These are phyloP conservation scores for Xanthostigma xanthostigma DNA, from an alignment of 2,888 invertebrate species.

Conservation along the genomic window DNA sequence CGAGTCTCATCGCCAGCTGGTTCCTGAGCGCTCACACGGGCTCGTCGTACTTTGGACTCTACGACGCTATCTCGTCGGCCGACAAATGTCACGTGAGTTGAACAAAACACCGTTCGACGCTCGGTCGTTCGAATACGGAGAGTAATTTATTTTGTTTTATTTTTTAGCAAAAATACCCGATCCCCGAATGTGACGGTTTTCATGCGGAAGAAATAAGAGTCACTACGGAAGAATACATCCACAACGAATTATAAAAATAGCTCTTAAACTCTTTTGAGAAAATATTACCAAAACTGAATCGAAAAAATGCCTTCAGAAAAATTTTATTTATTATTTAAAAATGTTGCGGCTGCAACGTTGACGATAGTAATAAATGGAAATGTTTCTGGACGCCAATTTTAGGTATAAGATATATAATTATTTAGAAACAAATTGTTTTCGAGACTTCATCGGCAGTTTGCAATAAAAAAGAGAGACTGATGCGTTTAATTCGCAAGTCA, in stretches of 20 bases:
- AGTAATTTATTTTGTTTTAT: conserved; percentile 14
- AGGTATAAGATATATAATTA: too few species aligned
- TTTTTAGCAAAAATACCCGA: conserved; percentile 48
- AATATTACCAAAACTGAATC: too few species aligned
- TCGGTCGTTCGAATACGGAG: conserved; percentile 8
- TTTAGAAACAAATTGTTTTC: too few species aligned
- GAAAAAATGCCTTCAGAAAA: too few species aligned
- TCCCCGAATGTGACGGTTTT: conserved; percentile 55
- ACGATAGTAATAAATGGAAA: too few species aligned
- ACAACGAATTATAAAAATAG: conserved; percentile 55
- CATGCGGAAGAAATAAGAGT: conserved; percentile 70
- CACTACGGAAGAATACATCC: conserved; percentile 60
- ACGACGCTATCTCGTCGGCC: conserved; percentile 56
- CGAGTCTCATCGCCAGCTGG: conserved; percentile 63
- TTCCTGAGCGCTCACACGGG: conserved; percentile 59
- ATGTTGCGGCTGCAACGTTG: too few species aligned
- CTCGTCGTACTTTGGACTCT: conserved; percentile 64
- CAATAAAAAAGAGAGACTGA: too few species aligned
- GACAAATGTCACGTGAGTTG: conserved; percentile 54
- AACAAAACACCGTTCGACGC: not conserved
- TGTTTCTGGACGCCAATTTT: too few species aligned
- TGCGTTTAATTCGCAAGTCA: too few species aligned
- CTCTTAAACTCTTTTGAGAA: not conserved
- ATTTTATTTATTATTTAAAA: too few species aligned
- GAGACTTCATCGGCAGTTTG: too few species aligned